phyloP scores from a whole-genome alignment of 2,113 vertebrate species.

The Aythya baeri region DNA sequence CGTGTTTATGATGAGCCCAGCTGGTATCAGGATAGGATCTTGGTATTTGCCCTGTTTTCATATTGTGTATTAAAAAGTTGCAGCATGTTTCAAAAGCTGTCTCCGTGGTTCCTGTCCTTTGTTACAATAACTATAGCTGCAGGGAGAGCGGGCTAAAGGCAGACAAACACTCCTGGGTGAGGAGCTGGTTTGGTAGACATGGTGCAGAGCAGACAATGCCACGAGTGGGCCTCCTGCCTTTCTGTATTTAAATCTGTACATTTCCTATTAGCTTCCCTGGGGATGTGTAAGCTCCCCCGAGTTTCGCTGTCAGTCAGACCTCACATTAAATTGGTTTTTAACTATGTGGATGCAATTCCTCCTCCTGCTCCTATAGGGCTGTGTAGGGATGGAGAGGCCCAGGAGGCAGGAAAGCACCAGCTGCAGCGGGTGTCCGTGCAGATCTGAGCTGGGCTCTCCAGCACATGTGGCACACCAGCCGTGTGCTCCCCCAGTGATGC shows the following conservation, averaged over 20 bases:
- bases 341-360: neutral
- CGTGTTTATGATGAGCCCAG: accelerated
- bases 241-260: neutral
- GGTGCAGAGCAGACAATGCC: neutral
- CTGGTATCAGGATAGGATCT: neutral
- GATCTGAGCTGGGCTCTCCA: too few relatives aligned
- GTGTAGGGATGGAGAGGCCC: too few relatives aligned
- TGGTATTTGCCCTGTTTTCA: neutral
- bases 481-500: neutral
- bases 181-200: neutral
- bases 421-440: too few relatives aligned
- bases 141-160: neutral
- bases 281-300: neutral
- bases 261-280: neutral
- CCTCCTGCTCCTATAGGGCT: neutral
- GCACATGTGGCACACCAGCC: too few relatives aligned
- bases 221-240: neutral
- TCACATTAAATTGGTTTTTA: constrained; percentile 45
- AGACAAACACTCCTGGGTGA: neutral
- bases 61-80: neutral
- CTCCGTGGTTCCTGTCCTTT: neutral
- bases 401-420: neutral
- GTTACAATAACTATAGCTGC: accelerated
- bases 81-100: neutral
- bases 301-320: neutral